Conservation (phyloP, 2,797 vertebrate species). For the Astyanax mexicanus region DNA sequence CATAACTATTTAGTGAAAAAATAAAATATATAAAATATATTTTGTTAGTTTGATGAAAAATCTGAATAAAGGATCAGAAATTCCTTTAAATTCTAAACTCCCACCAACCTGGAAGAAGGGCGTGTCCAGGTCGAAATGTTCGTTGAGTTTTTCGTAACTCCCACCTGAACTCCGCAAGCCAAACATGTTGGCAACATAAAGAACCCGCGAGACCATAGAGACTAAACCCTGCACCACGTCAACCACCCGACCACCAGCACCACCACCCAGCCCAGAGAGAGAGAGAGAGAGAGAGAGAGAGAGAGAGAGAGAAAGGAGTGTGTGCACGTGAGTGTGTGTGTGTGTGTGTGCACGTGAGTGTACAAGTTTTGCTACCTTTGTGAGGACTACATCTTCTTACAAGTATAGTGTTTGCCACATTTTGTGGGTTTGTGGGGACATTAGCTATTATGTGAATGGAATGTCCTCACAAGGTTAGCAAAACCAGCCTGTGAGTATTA, state of each 20-base stretch:
- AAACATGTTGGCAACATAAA: constrained; percentile 83
- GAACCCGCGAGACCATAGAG: constrained; percentile 77
- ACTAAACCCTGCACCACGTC: constrained; percentile 69
- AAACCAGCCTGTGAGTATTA: too few relatives aligned
- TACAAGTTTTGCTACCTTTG: too few relatives aligned
- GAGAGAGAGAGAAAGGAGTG: constrained; percentile 10
- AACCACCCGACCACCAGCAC: constrained; percentile 10
- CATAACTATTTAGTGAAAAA: too few relatives aligned
- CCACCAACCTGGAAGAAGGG: constrained; percentile 80
- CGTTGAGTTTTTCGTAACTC: constrained; percentile 82
- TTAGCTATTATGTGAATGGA: too few relatives aligned
- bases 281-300: constrained; percentile 40
- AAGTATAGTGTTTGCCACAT: too few relatives aligned
- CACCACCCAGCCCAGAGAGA: constrained; percentile 30
- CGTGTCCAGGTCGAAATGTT: constrained; percentile 75
- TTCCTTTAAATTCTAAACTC: too few relatives aligned
- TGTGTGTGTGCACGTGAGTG: constrained; percentile 16
- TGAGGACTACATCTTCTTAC: too few relatives aligned
- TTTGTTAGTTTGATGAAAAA: too few relatives aligned
- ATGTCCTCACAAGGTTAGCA: too few relatives aligned
- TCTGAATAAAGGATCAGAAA: too few relatives aligned
- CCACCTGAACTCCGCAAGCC: constrained; percentile 80
- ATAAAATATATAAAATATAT: too few relatives aligned
- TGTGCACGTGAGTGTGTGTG: not conserved
- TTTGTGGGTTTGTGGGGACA: too few relatives aligned